phyloP scores from a whole-genome alignment of 23 tunicate genomes.

The Clavelina lepadiformis region DNA sequence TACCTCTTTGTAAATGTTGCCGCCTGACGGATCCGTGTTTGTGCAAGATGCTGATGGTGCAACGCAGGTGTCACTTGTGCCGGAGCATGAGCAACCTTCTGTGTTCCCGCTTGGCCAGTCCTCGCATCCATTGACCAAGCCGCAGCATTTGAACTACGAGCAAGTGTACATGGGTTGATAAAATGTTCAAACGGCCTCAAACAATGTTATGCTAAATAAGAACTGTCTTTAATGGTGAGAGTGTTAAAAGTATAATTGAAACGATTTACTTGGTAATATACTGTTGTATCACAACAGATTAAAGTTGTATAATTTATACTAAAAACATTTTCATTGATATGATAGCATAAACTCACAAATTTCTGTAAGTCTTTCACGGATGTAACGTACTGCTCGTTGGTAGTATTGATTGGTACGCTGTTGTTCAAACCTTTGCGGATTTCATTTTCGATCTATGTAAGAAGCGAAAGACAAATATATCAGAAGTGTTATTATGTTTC shows the following conservation, averaged over 20 bases:
- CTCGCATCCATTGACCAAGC: constrained; percentile 59
- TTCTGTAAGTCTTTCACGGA: too few relatives aligned
- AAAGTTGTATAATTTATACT: too few relatives aligned
- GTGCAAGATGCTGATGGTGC: constrained; percentile 16
- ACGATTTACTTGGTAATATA: too few relatives aligned
- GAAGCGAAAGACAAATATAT: too few relatives aligned
- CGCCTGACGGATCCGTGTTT: constrained; percentile 28
- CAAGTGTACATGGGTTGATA: neutral
- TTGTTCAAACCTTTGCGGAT: constrained; percentile 29
- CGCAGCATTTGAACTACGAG: constrained; percentile 76
- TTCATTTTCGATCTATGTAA: constrained; percentile 43
- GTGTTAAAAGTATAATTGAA: too few relatives aligned
- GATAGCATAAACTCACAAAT: too few relatives aligned
- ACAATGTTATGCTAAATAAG: neutral
- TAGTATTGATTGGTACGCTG: constrained; percentile 34
- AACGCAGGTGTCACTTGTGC: constrained; percentile 14
- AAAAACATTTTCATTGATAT: too few relatives aligned
- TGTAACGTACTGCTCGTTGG: too few relatives aligned
- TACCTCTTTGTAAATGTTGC: constrained; percentile 31
- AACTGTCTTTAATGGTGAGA: neutral
- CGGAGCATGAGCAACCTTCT: constrained; percentile 41
- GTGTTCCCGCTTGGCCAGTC: constrained; percentile 57
- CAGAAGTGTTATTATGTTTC: too few relatives aligned
- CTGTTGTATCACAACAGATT: too few relatives aligned
- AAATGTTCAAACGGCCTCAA: neutral